Base-by-base conservation (phyloP, 1,140 invertebrate species). In the Diplogasteroides magnus region DNA sequence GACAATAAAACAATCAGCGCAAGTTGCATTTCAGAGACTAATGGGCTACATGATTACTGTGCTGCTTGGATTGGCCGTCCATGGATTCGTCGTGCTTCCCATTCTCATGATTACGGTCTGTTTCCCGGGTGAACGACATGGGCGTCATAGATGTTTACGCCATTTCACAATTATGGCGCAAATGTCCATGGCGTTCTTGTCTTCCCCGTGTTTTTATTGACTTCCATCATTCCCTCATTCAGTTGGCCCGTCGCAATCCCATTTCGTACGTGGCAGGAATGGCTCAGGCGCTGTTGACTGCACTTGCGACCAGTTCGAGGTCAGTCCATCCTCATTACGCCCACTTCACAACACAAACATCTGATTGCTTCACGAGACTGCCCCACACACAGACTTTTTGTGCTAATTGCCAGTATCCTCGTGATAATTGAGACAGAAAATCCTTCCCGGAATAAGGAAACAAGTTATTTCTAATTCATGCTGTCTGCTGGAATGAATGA, bases 1-100 rank as follows among this genome's bases (percentile, higher is more conserved):
- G n/a, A n/a, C n/a, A n/a, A n/a, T n/a, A n/a, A n/a, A n/a, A n/a
- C n/a, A n/a, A n/a, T n/a, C n/a, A n/a, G n/a, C n/a, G n/a, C n/a
- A n/a, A n/a, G n/a, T n/a, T 11, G 6, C 37, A 48, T 11, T 48
- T 48, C 37, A 89, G 15, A 90, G 92, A 81, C 85, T 95, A 26
- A 90, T 89, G 2, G 89, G 91, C 86, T 94, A 93, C 84, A 84
- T 94, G 78, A 84, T 90, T n/a, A 93, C 91, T 1, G 90, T 94
- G 27, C 86, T 90, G 2, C 82, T 90, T 14, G 93, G 92, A 55
- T 89, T 95, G 14, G 87, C 90, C 73, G 86, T 95, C 73, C 93
- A 94, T 84, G 91, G 92, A 80, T 86, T 93, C 23, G 84, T 94
- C 31, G 87, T 94, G 72, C 88, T 94, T 85, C 89, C 89, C 71